Evolutionary conservation across 2,113 vertebrate genomes (phyloP), one percentile per base, ranked within the genome.

Genomic region (Sula dactylatra): DNA sequence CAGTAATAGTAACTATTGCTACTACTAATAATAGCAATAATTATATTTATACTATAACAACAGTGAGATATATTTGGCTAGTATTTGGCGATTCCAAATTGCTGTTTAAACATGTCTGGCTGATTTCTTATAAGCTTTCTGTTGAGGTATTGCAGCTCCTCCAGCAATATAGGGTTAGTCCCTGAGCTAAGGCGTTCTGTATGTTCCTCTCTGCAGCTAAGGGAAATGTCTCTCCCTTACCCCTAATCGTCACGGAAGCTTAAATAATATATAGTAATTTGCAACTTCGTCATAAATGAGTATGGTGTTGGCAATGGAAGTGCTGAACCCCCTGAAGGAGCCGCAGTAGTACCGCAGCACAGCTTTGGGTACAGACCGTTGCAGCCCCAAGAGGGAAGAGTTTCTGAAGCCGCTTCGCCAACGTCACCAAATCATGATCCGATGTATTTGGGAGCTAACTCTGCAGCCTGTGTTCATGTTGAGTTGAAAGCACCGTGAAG

Each of bases 51-150:
- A 65, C 87, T 90, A n/a, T 76, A 94, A 94, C 79, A 93, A 86
- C 94, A 93, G 88, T 0, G 3, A 49, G 88, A 86, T 96, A 89
- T 95, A 61, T 95, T 89, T 93, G 87, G 58, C 61, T 44, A 77
- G 52, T 88, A 45, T 95, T 91, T 96, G 94, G 94, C 79, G 87
- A 96, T 80, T 95, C 78, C 93, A 96, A 91, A 90, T 45, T 40
- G 66, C 77, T 85, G 44, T 54, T 92, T 72, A 26, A 85, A 76
- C 4, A 20, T 2, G 38, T 10, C 86, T 89, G 59, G 40, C 52
- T 69, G 22, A 52, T 86, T 92, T 70, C 78, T 86, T 44, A n/a
- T 2, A 38, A 64, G 32, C 17, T 91, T 47, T 74, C 32, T 62
- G 72, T 40, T 74, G 64, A 78, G 69, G 67, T 50, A 27, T 22